phyloP scores from a whole-genome alignment of 2,113 vertebrate species.

The Cyanoderma ruficeps region DNA sequence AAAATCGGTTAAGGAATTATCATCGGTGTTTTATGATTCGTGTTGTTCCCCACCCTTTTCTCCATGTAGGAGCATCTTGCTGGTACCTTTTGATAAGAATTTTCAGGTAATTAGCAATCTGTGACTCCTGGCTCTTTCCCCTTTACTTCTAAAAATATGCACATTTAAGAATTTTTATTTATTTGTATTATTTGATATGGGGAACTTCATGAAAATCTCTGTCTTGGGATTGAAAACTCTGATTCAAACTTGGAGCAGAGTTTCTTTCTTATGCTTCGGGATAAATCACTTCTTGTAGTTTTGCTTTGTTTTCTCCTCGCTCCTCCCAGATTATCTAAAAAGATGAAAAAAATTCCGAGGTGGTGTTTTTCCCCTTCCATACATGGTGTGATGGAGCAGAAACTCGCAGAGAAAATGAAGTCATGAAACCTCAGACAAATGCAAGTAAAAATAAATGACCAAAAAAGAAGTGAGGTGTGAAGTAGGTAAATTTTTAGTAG shows the following conservation, averaged over 20 bases:
- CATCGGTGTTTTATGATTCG: rapidly evolving
- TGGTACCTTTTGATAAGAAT: neutral
- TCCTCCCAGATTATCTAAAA: neutral
- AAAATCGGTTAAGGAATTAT: constrained; percentile 1
- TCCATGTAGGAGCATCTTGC: neutral
- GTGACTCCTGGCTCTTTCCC: neutral
- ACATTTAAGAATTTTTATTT: neutral
- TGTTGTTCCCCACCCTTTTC: neutral
- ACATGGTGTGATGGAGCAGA: neutral
- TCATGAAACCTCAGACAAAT: neutral
- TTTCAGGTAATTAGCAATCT: neutral
- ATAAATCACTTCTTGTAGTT: neutral
- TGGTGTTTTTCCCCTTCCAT: neutral
- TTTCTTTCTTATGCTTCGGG: neutral
- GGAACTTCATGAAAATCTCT: neutral
- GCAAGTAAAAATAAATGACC: constrained; percentile 16
- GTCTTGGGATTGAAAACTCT: neutral
- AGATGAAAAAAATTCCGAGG: neutral
- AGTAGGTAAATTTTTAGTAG: constrained; percentile 42
- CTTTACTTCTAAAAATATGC: neutral
- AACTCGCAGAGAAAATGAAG: neutral
- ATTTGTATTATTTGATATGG: neutral
- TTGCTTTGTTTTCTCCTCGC: neutral
- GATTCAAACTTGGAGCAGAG: neutral
- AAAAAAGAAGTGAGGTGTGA: neutral